phyloP scores from a whole-genome alignment of 2,113 vertebrate genomes.

The Circaetus gallicus region DNA sequence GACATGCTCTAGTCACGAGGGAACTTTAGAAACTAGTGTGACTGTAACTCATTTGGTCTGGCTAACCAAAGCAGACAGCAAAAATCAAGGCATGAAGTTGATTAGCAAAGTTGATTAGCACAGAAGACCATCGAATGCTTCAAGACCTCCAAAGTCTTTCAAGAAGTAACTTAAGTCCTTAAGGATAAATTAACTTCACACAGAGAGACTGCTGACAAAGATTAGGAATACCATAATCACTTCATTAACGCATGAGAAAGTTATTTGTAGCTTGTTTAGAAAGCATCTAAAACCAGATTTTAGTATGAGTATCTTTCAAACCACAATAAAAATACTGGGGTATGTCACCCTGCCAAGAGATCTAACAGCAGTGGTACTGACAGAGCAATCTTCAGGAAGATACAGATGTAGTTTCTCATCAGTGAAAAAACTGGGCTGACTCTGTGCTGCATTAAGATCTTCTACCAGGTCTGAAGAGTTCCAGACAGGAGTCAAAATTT shows the following conservation, averaged over 20 bases:
- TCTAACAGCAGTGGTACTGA: background rate
- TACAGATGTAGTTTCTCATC: rapidly evolving
- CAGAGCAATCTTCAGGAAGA: background rate
- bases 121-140: background rate
- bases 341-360: background rate
- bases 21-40: background rate
- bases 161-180: background rate
- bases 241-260: rapidly evolving
- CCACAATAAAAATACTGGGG: rapidly evolving
- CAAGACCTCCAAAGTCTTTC: background rate
- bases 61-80: background rate
- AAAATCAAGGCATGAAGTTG: background rate
- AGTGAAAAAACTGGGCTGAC: background rate
- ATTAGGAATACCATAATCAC: background rate
- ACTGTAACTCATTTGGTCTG: background rate
- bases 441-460: background rate
- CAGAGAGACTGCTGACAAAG: background rate
- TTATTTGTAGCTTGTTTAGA: background rate
- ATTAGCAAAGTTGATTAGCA: background rate
- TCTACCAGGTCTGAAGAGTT: background rate
- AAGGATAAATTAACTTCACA: background rate
- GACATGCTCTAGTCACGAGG: background rate
- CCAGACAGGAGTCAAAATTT: background rate
- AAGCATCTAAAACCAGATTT: background rate
- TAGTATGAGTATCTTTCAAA: background rate